Evolutionary conservation across 92 coral and sea anemone genomes (phyloP), one percentile per base, ranked within the genome.

Genomic region (Porites divaricata): DNA sequence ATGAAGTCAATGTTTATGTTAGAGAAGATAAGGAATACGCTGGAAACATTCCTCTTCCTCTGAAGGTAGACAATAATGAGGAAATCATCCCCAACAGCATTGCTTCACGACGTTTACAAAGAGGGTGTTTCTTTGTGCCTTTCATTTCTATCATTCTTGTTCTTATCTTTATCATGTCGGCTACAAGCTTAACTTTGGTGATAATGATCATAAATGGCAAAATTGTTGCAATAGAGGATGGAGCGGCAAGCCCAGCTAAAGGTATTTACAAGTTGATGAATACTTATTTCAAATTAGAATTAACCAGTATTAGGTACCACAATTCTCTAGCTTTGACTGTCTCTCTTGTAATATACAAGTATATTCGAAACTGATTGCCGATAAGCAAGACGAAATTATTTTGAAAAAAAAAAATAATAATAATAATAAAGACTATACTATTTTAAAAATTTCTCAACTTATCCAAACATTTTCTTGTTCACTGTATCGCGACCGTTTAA

Each of bases 141-240:
- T 52, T 52, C 8, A 51, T 22, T 9, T 28, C 77, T 9, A 49
- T 73, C 63, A 52, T 52, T 73, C 58, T 73, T 3, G 21, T 73
- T 61, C 9, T 73, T 73, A 51, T 50, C 77, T 73, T 73, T 73
- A 14, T 73, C 53, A 52, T 52, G 77, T 73, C 63, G 52, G 63
- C 77, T 20, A 52, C 77, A 22, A 53, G 77, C 41, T 12, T 73
- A n/a, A 52, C 77, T 52, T 19, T 73, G 56, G 35, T 52, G 41
- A 52, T 73, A 45, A 21, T 54, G 77, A 52, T 73, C 35, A 73
- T 73, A 7, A 73, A 73, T 56, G 56, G 77, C 13, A 50, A 73
- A 35, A 51, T 73, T 4, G 63, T 2, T 73, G 77, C 62, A 4
- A 51, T 63, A 20, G 41, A 10, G 19, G 26, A 52, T 19, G 1